These are phyloP conservation scores for Brachionus angularis DNA, from an alignment of 1,140 invertebrate species.

Conservation along the genomic window DNA sequence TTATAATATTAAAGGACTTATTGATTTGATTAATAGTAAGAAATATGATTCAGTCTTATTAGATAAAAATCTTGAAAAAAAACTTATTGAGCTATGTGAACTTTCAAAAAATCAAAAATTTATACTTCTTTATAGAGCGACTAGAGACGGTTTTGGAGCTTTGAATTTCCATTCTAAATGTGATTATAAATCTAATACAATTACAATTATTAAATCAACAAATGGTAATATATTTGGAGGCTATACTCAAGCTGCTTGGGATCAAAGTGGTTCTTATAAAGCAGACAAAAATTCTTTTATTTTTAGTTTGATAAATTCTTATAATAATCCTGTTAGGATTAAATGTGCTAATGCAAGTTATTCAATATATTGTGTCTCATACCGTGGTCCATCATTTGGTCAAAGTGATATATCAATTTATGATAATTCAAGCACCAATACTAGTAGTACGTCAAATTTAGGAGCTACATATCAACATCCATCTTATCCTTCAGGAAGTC, in stretches of 20 bases:
- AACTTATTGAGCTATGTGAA: too few relatives aligned
- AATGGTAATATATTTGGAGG: conserved; percentile 46
- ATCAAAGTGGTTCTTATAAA: conserved; percentile 2
- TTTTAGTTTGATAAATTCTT: conserved; percentile 13
- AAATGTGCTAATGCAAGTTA: neutral
- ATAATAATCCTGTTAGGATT: neutral
- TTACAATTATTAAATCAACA: conserved; percentile 45
- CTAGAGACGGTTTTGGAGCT: conserved; percentile 45
- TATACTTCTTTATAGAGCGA: conserved; percentile 44
- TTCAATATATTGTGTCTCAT: conserved; percentile 16
- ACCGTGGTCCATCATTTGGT: conserved; percentile 14
- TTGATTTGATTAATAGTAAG: too few relatives aligned
- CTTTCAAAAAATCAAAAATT: too few relatives aligned
- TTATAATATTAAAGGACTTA: too few relatives aligned
- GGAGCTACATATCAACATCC: neutral
- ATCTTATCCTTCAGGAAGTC: neutral
- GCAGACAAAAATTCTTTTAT: conserved; percentile 45
- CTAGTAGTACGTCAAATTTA: neutral
- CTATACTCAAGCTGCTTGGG: conserved; percentile 44
- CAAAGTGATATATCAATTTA: conserved; percentile 13
- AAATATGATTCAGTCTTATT: too few relatives aligned
- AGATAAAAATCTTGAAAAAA: too few relatives aligned
- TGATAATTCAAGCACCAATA: neutral
- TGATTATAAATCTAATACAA: conserved; percentile 46
- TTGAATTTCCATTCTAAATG: conserved; percentile 45